Conservation (phyloP, 2,888 invertebrate genomes). For the Dendrolimus houi region DNA sequence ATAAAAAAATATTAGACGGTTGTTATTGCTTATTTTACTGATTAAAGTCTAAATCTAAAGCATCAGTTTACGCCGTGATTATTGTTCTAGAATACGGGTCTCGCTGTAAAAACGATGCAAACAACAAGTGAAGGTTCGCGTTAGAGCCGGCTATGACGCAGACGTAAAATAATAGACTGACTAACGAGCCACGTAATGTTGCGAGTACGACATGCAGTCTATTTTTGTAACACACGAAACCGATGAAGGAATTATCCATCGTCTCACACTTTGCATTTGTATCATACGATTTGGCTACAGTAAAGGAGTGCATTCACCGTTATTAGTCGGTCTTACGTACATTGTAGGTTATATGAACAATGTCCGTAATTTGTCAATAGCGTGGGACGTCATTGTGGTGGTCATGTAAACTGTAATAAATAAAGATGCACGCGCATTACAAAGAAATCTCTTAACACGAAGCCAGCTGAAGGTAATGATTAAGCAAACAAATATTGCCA, state of each 20-base stretch:
- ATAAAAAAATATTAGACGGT: too few relatives aligned
- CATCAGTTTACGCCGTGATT: too few relatives aligned
- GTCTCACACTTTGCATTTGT: background rate
- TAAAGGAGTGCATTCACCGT: background rate
- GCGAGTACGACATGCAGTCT: constrained; percentile 21
- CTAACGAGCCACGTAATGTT: constrained; percentile 28
- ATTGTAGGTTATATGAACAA: too few relatives aligned
- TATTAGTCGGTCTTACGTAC: background rate
- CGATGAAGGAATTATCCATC: background rate
- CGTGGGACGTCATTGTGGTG: too few relatives aligned
- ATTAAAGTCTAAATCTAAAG: too few relatives aligned
- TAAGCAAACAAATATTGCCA: too few relatives aligned
- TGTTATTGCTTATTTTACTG: too few relatives aligned
- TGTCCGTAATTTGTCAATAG: too few relatives aligned
- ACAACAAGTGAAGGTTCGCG: constrained; percentile 18
- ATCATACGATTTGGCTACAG: background rate
- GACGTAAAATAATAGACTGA: constrained; percentile 29
- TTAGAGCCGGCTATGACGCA: constrained; percentile 26
- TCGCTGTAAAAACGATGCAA: constrained; percentile 13
- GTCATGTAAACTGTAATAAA: too few relatives aligned
- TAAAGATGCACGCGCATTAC: too few relatives aligned
- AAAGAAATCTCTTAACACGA: too few relatives aligned
- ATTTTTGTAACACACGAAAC: constrained; percentile 17
- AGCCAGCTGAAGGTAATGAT: too few relatives aligned
- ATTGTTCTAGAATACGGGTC: background rate